Evolutionary conservation across 2,113 vertebrate genomes (phyloP).

Genomic region (Gavia stellata): DNA sequence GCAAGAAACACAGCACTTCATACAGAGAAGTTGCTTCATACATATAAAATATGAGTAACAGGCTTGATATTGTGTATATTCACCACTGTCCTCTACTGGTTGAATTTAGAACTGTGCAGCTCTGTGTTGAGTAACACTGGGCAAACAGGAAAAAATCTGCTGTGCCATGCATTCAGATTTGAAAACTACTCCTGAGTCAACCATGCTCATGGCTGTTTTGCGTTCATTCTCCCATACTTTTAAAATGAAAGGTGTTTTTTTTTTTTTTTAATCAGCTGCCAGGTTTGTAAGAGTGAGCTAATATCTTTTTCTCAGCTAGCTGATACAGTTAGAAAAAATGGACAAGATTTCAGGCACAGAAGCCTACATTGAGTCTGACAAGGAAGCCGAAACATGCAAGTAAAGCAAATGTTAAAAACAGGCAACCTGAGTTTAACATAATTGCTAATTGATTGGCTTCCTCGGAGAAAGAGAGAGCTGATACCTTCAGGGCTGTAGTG

Average conservation of each 20-base stretch:
- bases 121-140: not conserved
- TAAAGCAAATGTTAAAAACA: not conserved
- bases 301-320: not conserved
- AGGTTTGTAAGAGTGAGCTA: not conserved
- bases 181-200: not conserved
- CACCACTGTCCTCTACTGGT: conserved; percentile 38
- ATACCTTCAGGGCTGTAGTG: not conserved
- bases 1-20: not conserved
- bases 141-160: not conserved
- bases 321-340: not conserved
- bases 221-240: not conserved
- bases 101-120: not conserved
- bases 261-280: not conserved
- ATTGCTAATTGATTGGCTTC: not conserved
- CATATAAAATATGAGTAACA: not conserved
- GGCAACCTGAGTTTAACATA: not conserved
- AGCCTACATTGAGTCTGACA: not conserved
- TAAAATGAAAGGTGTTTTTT: not conserved
- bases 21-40: not conserved
- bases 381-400: not conserved
- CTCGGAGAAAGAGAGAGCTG: not conserved
- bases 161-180: not conserved
- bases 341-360: not conserved
- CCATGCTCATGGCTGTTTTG: fast-evolving
- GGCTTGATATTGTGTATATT: not conserved